Conservation (phyloP, 2,797 vertebrate genomes). For the Florisuga fusca region DNA sequence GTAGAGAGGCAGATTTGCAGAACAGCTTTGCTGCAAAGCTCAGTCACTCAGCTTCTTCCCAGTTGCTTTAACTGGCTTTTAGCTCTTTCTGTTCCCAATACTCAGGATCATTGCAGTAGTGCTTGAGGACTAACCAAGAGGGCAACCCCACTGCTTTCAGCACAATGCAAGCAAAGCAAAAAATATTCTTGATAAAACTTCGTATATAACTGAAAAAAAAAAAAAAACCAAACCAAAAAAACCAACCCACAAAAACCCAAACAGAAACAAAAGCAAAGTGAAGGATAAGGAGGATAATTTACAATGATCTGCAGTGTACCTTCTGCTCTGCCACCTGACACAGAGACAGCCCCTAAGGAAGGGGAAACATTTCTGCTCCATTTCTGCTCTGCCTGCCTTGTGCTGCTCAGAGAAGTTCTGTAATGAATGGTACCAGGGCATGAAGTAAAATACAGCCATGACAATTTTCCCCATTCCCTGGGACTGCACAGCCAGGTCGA, state of each 20-base stretch:
- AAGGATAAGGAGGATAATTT: background rate
- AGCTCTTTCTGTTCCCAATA: background rate
- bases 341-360: background rate
- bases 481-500: background rate
- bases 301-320: fast-evolving
- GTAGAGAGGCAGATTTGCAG: background rate
- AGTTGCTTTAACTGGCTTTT: background rate
- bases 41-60: background rate
- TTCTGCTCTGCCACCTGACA: background rate
- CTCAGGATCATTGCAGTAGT: background rate
- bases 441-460: background rate
- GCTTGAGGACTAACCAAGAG: background rate
- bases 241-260: no score
- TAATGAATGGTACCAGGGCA: background rate
- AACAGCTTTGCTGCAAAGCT: background rate
- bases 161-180: background rate
- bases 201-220: background rate
- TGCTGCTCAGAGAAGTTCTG: background rate
- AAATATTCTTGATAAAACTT: background rate
- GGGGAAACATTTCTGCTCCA: background rate
- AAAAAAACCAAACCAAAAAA: no score
- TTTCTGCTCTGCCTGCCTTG: background rate
- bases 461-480: background rate
- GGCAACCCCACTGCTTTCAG: background rate
- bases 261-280: no score